These are phyloP conservation scores for Microtus richardsoni DNA, from an alignment of 2,113 vertebrate species.

Conservation along the genomic window DNA sequence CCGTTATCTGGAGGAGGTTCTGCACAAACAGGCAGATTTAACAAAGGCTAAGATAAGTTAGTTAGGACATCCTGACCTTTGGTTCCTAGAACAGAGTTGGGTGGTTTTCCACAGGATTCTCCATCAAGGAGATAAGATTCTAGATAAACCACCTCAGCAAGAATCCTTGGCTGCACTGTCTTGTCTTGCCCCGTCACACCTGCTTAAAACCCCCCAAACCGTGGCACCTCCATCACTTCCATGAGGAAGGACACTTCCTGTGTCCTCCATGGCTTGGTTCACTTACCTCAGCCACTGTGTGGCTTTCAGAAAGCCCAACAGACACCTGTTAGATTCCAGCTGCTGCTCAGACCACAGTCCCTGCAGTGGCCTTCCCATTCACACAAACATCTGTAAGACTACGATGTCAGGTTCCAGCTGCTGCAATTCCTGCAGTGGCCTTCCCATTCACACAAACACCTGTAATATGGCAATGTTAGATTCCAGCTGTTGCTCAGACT, in stretches of 20 bases:
- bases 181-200: not conserved
- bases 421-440: not conserved
- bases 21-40: not conserved
- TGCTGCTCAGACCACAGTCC: not conserved
- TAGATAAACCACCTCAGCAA: not conserved
- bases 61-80: not conserved
- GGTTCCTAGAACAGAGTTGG: not conserved
- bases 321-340: not conserved
- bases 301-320: not conserved
- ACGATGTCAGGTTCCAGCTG: not conserved
- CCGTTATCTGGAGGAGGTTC: not conserved
- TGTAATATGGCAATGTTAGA: too few species aligned
- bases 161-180: not conserved
- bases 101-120: not conserved
- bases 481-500: not conserved
- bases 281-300: not conserved
- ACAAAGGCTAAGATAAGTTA: not conserved
- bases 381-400: too few species aligned
- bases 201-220: not conserved
- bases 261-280: not conserved
- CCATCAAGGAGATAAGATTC: not conserved
- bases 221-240: fast-evolving
- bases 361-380: too few species aligned
- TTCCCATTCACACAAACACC: fast-evolving
- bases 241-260: not conserved